These are phyloP conservation scores for Drusus annulatus DNA, from an alignment of 1,140 invertebrate species.

Conservation along the genomic window DNA sequence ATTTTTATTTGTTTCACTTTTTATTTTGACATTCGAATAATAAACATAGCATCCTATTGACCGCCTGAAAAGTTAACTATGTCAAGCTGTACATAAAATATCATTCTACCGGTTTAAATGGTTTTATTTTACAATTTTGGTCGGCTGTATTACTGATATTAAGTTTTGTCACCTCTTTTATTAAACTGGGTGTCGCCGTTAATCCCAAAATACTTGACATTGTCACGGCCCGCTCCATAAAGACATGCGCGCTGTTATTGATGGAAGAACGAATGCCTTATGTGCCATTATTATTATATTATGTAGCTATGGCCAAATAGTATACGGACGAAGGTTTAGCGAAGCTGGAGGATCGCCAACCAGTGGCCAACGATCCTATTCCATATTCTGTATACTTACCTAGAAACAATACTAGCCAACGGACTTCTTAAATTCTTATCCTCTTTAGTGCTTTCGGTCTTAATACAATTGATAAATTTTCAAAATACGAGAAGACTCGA, in stretches of 20 bases:
- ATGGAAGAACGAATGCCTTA: neutral
- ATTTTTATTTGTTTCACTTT: too few relatives aligned
- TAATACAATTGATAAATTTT: too few relatives aligned
- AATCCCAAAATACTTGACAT: slow-evolving; percentile 5
- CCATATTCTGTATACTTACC: too few relatives aligned
- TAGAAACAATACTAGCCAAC: too few relatives aligned
- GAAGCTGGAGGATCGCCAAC: too few relatives aligned
- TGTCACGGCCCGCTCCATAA: slow-evolving; percentile 1
- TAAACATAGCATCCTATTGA: too few relatives aligned
- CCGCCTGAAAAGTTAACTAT: neutral
- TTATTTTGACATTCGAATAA: too few relatives aligned
- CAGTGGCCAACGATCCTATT: too few relatives aligned
- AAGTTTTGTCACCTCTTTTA: neutral
- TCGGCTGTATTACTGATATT: neutral
- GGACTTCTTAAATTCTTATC: too few relatives aligned
- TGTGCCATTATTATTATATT: too few relatives aligned
- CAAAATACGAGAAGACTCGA: too few relatives aligned
- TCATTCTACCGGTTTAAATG: neutral
- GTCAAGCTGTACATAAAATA: neutral
- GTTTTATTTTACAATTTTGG: neutral
- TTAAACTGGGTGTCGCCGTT: neutral
- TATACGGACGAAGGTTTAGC: slow-evolving; percentile 4
- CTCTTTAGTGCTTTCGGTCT: too few relatives aligned
- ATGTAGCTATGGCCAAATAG: neutral
- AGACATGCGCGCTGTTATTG: neutral